Evolutionary conservation across 2,113 vertebrate genomes (phyloP), one percentile per base, ranked within the genome.

Genomic region (Murina feae): DNA sequence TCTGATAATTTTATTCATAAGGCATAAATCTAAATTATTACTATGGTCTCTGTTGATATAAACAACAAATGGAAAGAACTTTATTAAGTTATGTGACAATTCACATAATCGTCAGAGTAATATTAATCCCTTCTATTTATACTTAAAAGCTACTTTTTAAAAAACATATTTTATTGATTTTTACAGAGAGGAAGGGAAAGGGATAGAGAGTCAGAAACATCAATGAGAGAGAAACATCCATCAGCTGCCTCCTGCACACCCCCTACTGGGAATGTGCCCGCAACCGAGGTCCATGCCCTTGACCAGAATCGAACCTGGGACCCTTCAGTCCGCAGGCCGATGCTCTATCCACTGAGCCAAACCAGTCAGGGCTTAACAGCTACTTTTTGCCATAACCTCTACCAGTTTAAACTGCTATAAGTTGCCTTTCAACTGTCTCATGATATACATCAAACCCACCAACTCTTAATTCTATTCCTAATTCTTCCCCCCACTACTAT

Each of bases 21-120:
- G n/a, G 16, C 86, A 5, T 47, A 93, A 65, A 82, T 90, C 51
- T 85, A 92, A 96, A 92, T 86, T 91, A 94, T 81, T 94, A 82
- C 28, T 17, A 9, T 90, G 81, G 58, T 85, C n/a, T 20, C 21
- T 81, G 14, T 18, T 85, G 11, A 76, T 55, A 95, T 20, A 97
- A 96, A 95, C 14, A 69, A 92, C 32, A 90, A 25, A 76, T 11
- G 20, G 32, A n/a, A 81, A 96, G 35, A 91, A 84, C 18, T 87
- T 90, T 63, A 92, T 10, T 84, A 11, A 95, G 92, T 76, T 92
- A 84, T 35, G 4, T 95, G 25, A 93, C 60, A 96, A 92, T 72
- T 93, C 71, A 83, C 4, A 93, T 10, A 91, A 49, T 88, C 81
- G 87, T 66, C 86, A 79, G 14, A 91, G 75, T 75, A 95, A 86